These are phyloP conservation scores for Lepidotrigona ventralis DNA, from an alignment of 1,140 invertebrate species.

Conservation along the genomic window DNA sequence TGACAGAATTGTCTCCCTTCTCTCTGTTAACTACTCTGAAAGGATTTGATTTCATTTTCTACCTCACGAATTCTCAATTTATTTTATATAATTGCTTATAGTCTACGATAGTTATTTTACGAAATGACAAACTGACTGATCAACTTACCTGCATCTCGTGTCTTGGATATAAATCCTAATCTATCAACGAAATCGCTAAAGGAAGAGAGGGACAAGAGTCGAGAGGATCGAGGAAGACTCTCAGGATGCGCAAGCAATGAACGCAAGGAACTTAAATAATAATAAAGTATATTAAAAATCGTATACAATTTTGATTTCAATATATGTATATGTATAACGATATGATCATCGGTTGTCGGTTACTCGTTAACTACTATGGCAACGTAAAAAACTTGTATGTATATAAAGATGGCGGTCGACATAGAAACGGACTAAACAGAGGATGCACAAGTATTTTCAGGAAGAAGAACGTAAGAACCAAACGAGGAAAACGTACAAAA, in stretches of 20 bases:
- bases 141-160: neutral
- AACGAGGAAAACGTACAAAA: slow-evolving; percentile 60
- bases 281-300: slow-evolving; percentile 80
- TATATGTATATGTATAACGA: slow-evolving; percentile 47
- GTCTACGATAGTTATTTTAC: neutral
- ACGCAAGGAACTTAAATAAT: slow-evolving; percentile 74
- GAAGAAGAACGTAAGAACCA: slow-evolving; percentile 52
- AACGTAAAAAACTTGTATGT: slow-evolving; percentile 68
- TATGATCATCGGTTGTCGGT: slow-evolving; percentile 59
- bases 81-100: no score
- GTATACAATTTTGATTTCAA: slow-evolving; percentile 78
- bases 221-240: neutral
- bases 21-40: neutral
- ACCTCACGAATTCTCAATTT: neutral
- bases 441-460: neutral
- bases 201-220: neutral
- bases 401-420: slow-evolving; percentile 53
- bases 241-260: slow-evolving; percentile 36
- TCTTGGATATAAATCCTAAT: neutral
- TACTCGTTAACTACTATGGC: slow-evolving; percentile 72
- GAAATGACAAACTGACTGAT: neutral
- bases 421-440: slow-evolving; percentile 5
- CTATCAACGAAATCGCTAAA: neutral
- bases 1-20: neutral
- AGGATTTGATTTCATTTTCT: neutral